Percentiles rank a stretch among this genome's conserved stretches.
Conservation (phyloP, 2,113 vertebrate species). For the Tiliqua scincoides region DNA sequence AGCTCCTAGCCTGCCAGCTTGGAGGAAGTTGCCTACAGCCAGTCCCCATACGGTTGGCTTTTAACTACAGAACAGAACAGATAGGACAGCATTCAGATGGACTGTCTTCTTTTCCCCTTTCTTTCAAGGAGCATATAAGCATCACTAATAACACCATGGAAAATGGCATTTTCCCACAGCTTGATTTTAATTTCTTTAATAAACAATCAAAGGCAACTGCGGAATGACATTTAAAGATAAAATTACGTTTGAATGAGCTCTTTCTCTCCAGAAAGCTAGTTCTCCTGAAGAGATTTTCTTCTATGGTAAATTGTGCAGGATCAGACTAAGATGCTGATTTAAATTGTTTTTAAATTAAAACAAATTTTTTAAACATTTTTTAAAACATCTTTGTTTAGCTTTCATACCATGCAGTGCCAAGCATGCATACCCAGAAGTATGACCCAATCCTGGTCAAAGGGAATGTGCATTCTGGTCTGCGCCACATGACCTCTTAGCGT, state of each 20-base stretch:
- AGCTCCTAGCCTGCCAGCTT: constrained; percentile 58
- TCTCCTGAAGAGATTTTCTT: not conserved
- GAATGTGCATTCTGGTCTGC: too few relatives aligned
- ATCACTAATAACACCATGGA: not conserved
- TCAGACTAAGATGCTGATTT: not conserved
- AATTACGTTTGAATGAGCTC: not conserved
- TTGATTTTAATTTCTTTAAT: not conserved
- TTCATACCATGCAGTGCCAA: not conserved
- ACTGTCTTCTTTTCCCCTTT: constrained; percentile 38
- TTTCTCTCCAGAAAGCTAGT: not conserved
- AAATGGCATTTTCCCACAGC: not conserved
- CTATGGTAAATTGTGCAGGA: not conserved
- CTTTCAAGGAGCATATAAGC: not conserved
- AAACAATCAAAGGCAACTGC: not conserved
- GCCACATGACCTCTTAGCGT: too few relatives aligned
- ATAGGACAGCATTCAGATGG: constrained; percentile 38
- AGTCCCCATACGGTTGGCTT: constrained; percentile 62
- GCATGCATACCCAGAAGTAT: not conserved
- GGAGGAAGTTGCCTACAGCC: constrained; percentile 57
- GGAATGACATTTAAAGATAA: not conserved
- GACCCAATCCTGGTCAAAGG: not conserved
- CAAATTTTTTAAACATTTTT: too few relatives aligned
- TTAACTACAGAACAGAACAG: constrained; percentile 47
- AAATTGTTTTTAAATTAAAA: too few relatives aligned
- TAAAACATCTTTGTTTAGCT: not conserved